These are phyloP conservation scores for Sycophila texana DNA, from an alignment of 2,888 invertebrate species.

Conservation along the genomic window DNA sequence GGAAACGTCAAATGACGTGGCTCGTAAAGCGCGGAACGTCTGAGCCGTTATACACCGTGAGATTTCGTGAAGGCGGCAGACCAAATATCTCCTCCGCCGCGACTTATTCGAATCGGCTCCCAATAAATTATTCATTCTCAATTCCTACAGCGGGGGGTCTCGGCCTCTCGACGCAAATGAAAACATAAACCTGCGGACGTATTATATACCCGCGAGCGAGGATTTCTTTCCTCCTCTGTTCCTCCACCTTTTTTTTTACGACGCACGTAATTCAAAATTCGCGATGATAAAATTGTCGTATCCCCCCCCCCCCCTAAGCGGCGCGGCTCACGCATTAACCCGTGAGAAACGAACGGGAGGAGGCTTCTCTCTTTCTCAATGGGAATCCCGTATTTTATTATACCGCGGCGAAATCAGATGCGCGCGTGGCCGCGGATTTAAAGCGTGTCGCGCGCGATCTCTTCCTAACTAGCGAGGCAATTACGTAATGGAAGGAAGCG, in stretches of 20 bases:
- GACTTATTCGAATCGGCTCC: conserved; percentile 26
- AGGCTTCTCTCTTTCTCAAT: background rate
- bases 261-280: conserved; percentile 28
- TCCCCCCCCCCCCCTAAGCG: background rate
- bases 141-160: background rate
- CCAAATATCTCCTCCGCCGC: background rate
- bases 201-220: conserved; percentile 5
- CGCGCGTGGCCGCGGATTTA: conserved; percentile 6
- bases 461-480: background rate
- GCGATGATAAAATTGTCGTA: conserved; percentile 22
- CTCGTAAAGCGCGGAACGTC: background rate
- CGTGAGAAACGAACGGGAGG: too few relatives aligned
- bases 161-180: background rate
- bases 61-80: too few relatives aligned
- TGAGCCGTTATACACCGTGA: background rate
- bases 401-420: background rate
- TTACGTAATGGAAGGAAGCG: conserved; percentile 22
- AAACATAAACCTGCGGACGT: background rate
- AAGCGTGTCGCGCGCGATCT: background rate
- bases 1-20: background rate
- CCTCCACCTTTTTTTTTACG: conserved; percentile 2
- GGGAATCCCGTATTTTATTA: background rate
- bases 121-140: conserved; percentile 46
- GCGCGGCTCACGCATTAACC: background rate
- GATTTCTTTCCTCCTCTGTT: background rate